Evolutionary conservation across 2,888 invertebrate genomes (phyloP), one percentile per base, ranked within the genome.

Genomic region (Cantharis rustica): DNA sequence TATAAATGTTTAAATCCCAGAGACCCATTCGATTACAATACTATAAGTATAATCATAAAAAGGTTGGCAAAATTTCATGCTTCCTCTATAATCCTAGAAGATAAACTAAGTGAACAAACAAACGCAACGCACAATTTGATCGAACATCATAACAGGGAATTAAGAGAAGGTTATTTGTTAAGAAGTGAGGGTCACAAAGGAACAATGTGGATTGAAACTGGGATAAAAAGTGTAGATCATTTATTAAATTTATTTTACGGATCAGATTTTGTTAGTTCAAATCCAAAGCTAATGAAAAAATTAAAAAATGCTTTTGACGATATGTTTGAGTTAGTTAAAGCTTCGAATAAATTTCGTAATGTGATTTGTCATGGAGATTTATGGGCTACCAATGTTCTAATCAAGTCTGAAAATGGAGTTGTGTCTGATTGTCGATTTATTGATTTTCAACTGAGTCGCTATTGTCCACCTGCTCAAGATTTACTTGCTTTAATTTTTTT

Each of bases 401-500:
- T 69, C 16, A 71, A 64, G 26, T 26, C 26, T 23, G 63, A 78
- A 20, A 80, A 80, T 27, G 76, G 79, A 13, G 72, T 77, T 74
- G 82, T 84, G 10, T 71, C 77, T 9, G 81, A 83, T 16, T 86
- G 86, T 69, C 87, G 85, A 79, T 84, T 89, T 71, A 85, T 89
- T 1, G 88, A 89, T 83, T 88, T 86, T 79, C 88, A 88, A 82
- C 84, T 84, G 61, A 84, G 82, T 0, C 80, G 88, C 74, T 94
- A 92, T 83, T 91, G 91, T 11, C 93, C 94, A 0, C 92, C 93
- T 0, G 90, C 92, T 17, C 89, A 93, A 66, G 95, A 95, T 82
- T 88, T 93, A 0, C 89, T 92, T 85, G 82, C 84, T 1, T 70
- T 86, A 47, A 72, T 87, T 13, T 84, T 84, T 73, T 75, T 86